Evolutionary conservation across 2,888 invertebrate species (phyloP), one percentile per base, ranked within the genome.

Genomic region (Creontiades dilutus): DNA sequence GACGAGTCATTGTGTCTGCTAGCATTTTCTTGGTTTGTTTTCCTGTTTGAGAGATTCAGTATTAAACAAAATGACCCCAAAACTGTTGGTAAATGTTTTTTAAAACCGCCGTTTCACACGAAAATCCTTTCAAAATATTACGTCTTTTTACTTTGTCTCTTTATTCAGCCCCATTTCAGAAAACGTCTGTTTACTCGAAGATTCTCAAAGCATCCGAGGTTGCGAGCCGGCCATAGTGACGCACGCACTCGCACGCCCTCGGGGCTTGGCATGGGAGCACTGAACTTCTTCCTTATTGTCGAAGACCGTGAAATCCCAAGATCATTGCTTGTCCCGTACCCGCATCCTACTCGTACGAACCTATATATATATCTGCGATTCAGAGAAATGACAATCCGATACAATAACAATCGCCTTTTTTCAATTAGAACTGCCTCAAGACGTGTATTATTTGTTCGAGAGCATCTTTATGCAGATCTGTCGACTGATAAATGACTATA

Each of bases 231-330:
- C 37, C 37, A 7, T 7, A 37, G 37, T 37, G 37, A 37, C 37
- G 37, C 37, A 37, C 37, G 57, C 16, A n/a, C n/a, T 57, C 7
- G 57, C 57, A n/a, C 7, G 57, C 16, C 68, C 68, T 13, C 19
- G 16, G 19, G 68, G 68, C 19, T 19, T 57, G 7, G 57, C n/a
- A 7, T 12, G 19, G 27, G 68, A 19, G 68, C 68, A 68, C 19
- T 68, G 68, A 68, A 68, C 68, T 23, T 19, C 23, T 68, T 23
- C 68, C 68, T 68, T 68, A 68, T 68, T 68, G 68, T 68, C 68
- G 23, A 68, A 68, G 23, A 23, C 68, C 68, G 68, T 68, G 68
- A 68, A 68, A 68, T 68, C 68, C 68, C 23, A 23, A 68, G 23
- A 68, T 68, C 68, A 23, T 68, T 68, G 19, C 68, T 23, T 27